Evolutionary conservation across 1,140 invertebrate species (phyloP), one percentile per base, ranked within the genome.

Genomic region (Potamilus streckersoni): DNA sequence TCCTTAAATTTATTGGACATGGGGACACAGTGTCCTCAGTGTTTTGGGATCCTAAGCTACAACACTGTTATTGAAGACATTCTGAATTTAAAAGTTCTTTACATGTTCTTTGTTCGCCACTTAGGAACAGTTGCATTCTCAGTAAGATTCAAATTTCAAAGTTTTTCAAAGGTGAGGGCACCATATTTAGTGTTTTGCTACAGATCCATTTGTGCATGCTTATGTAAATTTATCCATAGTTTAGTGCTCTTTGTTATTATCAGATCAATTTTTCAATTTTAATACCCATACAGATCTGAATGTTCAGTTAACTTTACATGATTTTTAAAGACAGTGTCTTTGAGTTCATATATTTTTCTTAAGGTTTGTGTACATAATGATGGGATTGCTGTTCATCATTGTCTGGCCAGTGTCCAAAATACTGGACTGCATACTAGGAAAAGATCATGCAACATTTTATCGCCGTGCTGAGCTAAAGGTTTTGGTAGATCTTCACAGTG

Each of bases 341-440:
- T 49, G 38, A 49, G 38, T 49, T 8, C 6, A 11, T 49, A 11
- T 8, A 49, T 49, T 49, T 49, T 8, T 49, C 68, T 60, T 71
- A 74, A 89, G 88, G 31, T 58, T 90, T 17, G 89, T 90, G 1
- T 89, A 89, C 49, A n/a, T 85, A 11, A 60, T 89, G 64, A 89
- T 90, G 81, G 86, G 71, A n/a, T 11, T 85, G 4, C 78, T 87
- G 19, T 87, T 88, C 70, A 69, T 89, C 6, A 80, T 90, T 49
- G 78, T 85, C 16, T 90, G 83, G 83, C 89, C 89, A 8, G 31
- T 90, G 19, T 84, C 89, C 23, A 89, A 89, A 76, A 19, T 90
- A 23, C 76, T 89, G 31, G 87, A 89, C 73, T 85, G 83, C 75
- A n/a, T 86, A 19, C 81, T 89, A 20, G 87, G 87, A 1, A 73